Base-by-base conservation (phyloP, 2,888 invertebrate genomes). In the Steinernema carpocapsae region DNA sequence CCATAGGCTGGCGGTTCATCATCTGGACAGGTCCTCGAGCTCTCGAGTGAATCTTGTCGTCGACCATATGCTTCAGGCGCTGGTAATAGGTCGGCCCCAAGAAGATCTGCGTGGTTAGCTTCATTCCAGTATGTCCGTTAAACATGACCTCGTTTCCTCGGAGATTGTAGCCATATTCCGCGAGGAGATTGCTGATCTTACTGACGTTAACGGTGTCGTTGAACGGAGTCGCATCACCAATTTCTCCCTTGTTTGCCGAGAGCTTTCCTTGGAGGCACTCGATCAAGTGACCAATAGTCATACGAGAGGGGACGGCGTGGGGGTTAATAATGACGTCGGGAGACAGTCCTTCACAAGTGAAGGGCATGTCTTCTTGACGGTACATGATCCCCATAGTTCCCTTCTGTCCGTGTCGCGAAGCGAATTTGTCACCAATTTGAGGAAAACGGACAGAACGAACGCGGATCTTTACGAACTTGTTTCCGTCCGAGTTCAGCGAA, bases 231-330 rank as follows among this genome's bases (percentile, higher is more conserved):
- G 99, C 99, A 89, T 99, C 99, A 88, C 99, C 99, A 84, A 99
- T 99, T 91, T 99, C 99, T 22, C 99, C 97, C 89, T 95, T 95
- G 88, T 95, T 96, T 0, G 96, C 93, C 0, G 94, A 94, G n/a
- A 94, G 92, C 89, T 85, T 87, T 72, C 85, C 86, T 74, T 97
- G 97, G 84, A 99, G 92, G 88, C 97, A 99, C 89, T 99, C 99
- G 89, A 99, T 99, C 91, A 99, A 96, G 91, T 99, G 99, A 89
- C 99, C 99, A 91, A 99, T 97, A 88, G 99, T 99, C 99, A 99
- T 99, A 92, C 99, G 95, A 83, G 96, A 96, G 72, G 99, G 99
- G 88, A 99, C 97, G 88, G 99, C 99, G 88, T 99, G 99, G 70
- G 99, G 99, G 89, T 99, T 99, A 88, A 99, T 97, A 85, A 99